phyloP scores from a whole-genome alignment of 37 sponge, comb jelly and placozoan species.

The Halichondria panicea region DNA sequence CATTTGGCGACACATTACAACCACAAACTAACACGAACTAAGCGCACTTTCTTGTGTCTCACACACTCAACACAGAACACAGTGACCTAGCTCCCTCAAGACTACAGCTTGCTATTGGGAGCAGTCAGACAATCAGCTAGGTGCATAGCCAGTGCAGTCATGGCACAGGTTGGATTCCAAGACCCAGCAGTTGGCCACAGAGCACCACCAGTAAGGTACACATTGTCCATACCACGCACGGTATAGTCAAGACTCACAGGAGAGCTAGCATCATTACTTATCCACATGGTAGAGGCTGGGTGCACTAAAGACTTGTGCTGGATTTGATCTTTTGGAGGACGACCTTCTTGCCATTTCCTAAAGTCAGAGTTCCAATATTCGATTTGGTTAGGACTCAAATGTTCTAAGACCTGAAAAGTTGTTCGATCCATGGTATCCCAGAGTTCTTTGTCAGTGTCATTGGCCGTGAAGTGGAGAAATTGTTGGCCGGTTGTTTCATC shows the following conservation, averaged over 20 bases:
- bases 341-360: not conserved
- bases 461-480: constrained; percentile 31
- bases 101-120: too few species aligned
- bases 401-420: constrained; percentile 18
- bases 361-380: constrained; percentile 12
- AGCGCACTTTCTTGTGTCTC: too few species aligned
- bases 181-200: constrained; percentile 54
- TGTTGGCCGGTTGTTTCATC: constrained; percentile 35
- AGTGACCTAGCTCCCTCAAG: too few species aligned
- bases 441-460: constrained; percentile 19
- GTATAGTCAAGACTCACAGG: constrained; percentile 52
- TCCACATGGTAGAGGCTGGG: constrained; percentile 55
- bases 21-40: too few species aligned
- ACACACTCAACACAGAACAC: too few species aligned
- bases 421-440: constrained; percentile 50
- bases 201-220: constrained; percentile 55
- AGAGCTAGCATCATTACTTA: constrained; percentile 26
- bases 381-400: not conserved
- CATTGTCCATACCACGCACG: constrained; percentile 43
- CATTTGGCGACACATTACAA: too few species aligned
- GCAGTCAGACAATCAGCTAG: too few species aligned
- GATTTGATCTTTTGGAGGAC: constrained; percentile 23
- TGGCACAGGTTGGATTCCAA: constrained; percentile 55
- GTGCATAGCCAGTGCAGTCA: constrained; percentile 41
- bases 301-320: constrained; percentile 20